Evolutionary conservation across 2,113 vertebrate genomes (phyloP).

Genomic region (Hypomesus transpacificus): DNA sequence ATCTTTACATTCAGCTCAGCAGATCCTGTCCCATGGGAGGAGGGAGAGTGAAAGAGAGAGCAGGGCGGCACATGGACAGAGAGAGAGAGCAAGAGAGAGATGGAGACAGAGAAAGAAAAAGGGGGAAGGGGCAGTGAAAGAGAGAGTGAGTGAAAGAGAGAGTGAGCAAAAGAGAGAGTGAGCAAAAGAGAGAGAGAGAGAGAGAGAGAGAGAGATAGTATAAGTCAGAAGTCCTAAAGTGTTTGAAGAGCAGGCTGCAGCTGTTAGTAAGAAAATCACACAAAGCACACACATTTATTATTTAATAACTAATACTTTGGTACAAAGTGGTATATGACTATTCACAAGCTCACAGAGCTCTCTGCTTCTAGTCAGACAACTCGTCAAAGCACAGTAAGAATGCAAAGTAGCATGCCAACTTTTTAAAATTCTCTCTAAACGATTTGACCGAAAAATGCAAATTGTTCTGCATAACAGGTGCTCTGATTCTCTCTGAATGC

Average conservation of each 20-base stretch:
- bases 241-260: constrained; percentile 44
- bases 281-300: constrained; percentile 47
- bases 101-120: constrained; percentile 8
- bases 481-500: no score
- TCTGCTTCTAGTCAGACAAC: constrained; percentile 17
- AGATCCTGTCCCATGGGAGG: constrained; percentile 47
- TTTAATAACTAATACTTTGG: constrained; percentile 54
- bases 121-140: no score
- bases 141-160: not conserved
- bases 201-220: not conserved
- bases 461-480: no score
- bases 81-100: constrained; percentile 6
- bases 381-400: constrained; percentile 30
- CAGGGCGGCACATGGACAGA: not conserved
- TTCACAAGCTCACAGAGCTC: constrained; percentile 43
- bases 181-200: not conserved
- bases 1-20: constrained; percentile 50
- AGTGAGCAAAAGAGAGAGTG: constrained; percentile 4
- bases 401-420: constrained; percentile 18
- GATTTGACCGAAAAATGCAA: no score
- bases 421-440: no score
- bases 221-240: constrained; percentile 41
- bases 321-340: constrained; percentile 36
- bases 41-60: constrained; percentile 33
- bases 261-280: constrained; percentile 47